phyloP scores from a whole-genome alignment of 23 tunicate species.

The Styela clava region DNA sequence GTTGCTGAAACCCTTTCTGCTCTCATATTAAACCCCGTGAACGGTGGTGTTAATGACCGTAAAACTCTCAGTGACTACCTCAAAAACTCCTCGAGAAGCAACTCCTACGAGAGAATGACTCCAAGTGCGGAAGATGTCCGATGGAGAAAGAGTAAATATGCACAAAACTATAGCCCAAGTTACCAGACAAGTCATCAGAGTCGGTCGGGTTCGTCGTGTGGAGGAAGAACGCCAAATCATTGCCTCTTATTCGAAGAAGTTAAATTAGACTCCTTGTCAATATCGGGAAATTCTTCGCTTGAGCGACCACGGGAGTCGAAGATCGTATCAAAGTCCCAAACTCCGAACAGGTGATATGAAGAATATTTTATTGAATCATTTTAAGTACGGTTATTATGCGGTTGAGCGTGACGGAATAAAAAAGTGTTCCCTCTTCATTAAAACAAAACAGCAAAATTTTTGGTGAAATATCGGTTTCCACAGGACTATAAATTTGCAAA shows the following conservation, averaged over 20 bases:
- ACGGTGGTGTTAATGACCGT: not conserved
- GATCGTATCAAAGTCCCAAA: not conserved
- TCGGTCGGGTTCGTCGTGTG: not conserved
- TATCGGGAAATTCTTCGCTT: not conserved
- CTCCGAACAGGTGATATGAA: conserved; percentile 1
- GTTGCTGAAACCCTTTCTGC: not conserved
- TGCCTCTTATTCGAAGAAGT: not conserved
- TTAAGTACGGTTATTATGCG: too few species aligned
- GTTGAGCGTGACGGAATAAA: too few species aligned
- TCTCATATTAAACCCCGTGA: not conserved
- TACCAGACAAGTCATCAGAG: not conserved
- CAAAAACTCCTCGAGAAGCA: not conserved
- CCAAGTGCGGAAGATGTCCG: not conserved
- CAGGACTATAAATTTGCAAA: too few species aligned
- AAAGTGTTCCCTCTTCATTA: too few species aligned
- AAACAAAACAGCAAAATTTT: too few species aligned
- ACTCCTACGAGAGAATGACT: not conserved
- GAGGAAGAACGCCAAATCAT: not conserved
- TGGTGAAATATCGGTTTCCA: too few species aligned
- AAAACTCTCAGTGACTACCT: not conserved
- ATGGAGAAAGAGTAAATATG: not conserved
- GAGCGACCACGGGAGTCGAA: conserved; percentile 4
- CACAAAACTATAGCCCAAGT: not conserved
- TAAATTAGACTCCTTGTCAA: not conserved
- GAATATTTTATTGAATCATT: not conserved